These are phyloP conservation scores for Torymus aiolomorphi DNA, from an alignment of 2,888 invertebrate species.

Conservation along the genomic window DNA sequence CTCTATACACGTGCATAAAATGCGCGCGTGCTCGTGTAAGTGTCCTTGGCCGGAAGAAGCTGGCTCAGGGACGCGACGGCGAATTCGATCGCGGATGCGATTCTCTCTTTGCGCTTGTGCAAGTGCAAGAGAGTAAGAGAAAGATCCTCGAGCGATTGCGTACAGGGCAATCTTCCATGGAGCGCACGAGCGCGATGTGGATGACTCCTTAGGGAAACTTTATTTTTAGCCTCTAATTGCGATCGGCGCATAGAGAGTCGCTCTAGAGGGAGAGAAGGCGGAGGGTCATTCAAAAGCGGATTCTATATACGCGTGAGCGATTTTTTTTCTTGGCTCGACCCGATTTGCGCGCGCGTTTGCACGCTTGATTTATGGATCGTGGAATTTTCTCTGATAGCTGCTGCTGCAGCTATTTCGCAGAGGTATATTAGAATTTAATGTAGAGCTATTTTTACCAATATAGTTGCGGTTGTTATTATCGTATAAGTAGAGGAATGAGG, in stretches of 20 bases:
- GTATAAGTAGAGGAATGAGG: neutral
- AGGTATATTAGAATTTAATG: neutral
- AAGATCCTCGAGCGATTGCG: conserved; percentile 60
- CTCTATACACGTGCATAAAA: no score
- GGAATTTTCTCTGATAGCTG: no score
- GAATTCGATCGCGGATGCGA: conserved; percentile 66
- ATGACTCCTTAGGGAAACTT: conserved; percentile 51
- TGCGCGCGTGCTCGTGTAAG: neutral
- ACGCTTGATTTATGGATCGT: neutral
- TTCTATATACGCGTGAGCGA: neutral
- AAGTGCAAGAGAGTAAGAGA: conserved; percentile 44
- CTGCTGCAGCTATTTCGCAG: no score
- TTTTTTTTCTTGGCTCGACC: conserved; percentile 25
- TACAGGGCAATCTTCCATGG: conserved; percentile 16
- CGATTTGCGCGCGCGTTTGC: conserved; percentile 13
- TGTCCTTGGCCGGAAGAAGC: conserved; percentile 65
- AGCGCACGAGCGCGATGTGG: neutral
- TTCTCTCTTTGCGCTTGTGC: neutral
- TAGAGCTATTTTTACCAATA: neutral
- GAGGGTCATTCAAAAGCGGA: conserved; percentile 33
- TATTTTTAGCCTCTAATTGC: conserved; percentile 54
- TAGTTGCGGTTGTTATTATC: neutral
- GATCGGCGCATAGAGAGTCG: neutral
- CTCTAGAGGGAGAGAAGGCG: neutral
- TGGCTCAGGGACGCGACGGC: conserved; percentile 69